Evolutionary conservation across 2,797 vertebrate genomes (phyloP), one percentile per base, ranked within the genome.

Genomic region (Esox lucius): DNA sequence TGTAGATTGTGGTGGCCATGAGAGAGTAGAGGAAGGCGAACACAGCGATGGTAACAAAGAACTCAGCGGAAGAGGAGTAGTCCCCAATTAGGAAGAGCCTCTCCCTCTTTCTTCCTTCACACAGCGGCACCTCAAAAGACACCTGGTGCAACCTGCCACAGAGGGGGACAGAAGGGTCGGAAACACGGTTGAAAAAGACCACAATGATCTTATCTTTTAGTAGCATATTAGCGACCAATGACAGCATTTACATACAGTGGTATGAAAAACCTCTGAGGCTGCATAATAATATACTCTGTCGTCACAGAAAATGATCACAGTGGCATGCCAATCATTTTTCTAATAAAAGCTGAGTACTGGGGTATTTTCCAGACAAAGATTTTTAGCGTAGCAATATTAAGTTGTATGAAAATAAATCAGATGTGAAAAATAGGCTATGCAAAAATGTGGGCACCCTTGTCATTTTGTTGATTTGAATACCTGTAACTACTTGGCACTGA

Each of bases 1-100:
- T 95, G 86, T 99, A 99, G 81, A 98, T 94, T 5, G 96, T 91
- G 0, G 96, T 97, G 85, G 98, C 97, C 4, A 94, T 86, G 84
- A 99, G 91, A 0, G 97, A 99, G 89, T 99, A 99, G 78, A 99
- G 94, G 89, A 99, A 99, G 81, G 98, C 95, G 0, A 99, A 98
- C 86, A 99, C 98, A 0, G 97, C 96, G 0, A 98, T 95, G 9
- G 97, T 99, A 89, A 99, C 97, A 0, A 99, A 99, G 93, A 99
- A 99, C 90, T 99, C 97, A 0, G 97, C 97, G 0, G 97, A 98
- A 17, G 97, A 98, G 0, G 98, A 99, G 88, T 95, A 98, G 89
- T 99, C 97, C 5, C 98, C 98, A 15, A 90, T 91, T 87, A 99
- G 94, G 68, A 94, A 95, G 33, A 99, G 93, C 0, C 86, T 94